Percentiles rank a stretch among this genome's conserved stretches.
Conservation (phyloP, 2,888 invertebrate genomes). For the Dione vanillae region DNA sequence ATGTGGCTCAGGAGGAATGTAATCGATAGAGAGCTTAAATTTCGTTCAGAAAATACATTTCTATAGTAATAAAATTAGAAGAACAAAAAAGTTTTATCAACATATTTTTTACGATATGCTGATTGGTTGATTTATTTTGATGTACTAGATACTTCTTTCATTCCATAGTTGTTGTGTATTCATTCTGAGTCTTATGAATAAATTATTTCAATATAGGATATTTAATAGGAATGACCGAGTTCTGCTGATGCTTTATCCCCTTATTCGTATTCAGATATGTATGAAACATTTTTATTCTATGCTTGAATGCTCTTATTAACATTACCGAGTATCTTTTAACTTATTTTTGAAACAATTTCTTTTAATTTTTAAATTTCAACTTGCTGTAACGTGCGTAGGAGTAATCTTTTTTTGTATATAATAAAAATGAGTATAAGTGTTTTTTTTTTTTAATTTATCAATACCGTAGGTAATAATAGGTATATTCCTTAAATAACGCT, state of each 20-base stretch:
- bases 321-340: background rate
- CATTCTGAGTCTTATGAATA: conserved; percentile 1
- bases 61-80: too few relatives aligned
- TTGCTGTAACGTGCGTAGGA: too few relatives aligned
- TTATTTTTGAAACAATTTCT: background rate
- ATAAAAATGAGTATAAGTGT: too few relatives aligned
- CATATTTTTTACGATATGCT: too few relatives aligned
- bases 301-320: conserved; percentile 6
- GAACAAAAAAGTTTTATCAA: too few relatives aligned
- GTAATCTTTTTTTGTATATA: too few relatives aligned
- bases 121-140: background rate
- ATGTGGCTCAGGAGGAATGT: background rate
- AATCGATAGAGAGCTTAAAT: background rate
- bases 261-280: conserved; percentile 31
- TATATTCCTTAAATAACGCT: too few relatives aligned
- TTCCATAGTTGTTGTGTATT: conserved; percentile 5
- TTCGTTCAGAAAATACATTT: background rate
- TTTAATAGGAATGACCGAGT: conserved; percentile 48
- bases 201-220: conserved; percentile 36
- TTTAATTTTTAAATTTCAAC: background rate
- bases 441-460: too few relatives aligned
- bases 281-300: background rate
- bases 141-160: background rate
- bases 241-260: conserved; percentile 52
- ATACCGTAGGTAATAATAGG: too few relatives aligned